Evolutionary conservation across 2,113 vertebrate genomes (phyloP), one percentile per base, ranked within the genome.

Genomic region (Forbesichthys agassizii): DNA sequence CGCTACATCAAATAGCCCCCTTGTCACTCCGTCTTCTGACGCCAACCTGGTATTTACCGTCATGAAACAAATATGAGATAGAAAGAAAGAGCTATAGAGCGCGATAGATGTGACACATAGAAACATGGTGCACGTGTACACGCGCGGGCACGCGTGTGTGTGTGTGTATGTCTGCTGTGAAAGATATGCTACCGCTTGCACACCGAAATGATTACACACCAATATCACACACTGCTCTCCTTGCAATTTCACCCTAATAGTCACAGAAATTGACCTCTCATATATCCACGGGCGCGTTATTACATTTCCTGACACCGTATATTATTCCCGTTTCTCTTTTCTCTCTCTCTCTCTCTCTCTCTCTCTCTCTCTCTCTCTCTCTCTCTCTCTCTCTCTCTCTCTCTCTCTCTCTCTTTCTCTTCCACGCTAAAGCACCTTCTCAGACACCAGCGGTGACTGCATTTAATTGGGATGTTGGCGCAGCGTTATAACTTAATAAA

Each of bases 401-500:
- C 56, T 18, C 56, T 20, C 9, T 11, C 12, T 33, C 33, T 27
- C 11, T 27, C 9, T 33, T 13, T 18, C 60, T 59, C 55, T 4
- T 20, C 55, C 20, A 58, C 11, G 11, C 36, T 42, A 72, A 71
- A 85, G 74, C 49, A 54, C 36, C 68, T 84, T 70, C 77, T 82
- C 84, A 75, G 71, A 71, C 78, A 84, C 86, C 88, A 84, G 72
- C 84, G 83, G 36, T 42, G 79, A 71, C 75, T 58, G 75, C 86
- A 90, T 89, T 91, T 88, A 81, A 89, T 76, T 73, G 71, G 71
- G 74, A 85, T 90, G 84, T 82, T 84, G 82, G 86, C 75, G 74
- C 76, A 33, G 68, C 73, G 64, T 90, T 87, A 86, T 84, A 87
- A 91, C 88, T 88, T 91, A 83, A 92, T 88, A 91, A 89, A 91